These are phyloP conservation scores for Buphagus erythrorhynchus DNA, from an alignment of 2,797 vertebrate species.

Conservation along the genomic window DNA sequence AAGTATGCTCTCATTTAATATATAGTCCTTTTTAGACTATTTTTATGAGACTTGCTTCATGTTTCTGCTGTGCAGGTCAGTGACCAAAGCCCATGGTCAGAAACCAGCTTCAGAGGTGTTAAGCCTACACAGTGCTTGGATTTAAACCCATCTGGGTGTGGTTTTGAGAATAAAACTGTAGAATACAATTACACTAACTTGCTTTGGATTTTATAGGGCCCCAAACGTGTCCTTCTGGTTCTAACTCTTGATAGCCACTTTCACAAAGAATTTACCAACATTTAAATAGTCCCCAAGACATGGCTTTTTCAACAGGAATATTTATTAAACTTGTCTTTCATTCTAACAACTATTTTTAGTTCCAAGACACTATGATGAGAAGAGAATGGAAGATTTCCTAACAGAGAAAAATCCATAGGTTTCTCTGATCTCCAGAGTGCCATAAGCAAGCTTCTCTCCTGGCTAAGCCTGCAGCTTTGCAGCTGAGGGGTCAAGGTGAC, in stretches of 20 bases:
- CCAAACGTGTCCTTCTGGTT: fast-evolving
- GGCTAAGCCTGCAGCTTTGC: not conserved
- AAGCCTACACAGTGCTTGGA: not conserved
- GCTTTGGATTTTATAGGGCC: not conserved
- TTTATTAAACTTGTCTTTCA: not conserved
- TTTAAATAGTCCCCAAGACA: not conserved
- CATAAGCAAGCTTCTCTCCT: not conserved
- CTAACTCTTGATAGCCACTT: not conserved
- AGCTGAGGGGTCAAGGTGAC: not conserved
- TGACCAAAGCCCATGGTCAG: not conserved
- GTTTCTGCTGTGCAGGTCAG: not conserved
- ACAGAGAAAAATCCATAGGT: not conserved
- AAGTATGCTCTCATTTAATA: not conserved
- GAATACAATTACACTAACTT: not conserved
- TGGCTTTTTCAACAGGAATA: not conserved
- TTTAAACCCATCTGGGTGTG: not conserved
- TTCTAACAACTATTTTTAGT: not conserved
- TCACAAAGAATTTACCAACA: not conserved
- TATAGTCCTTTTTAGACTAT: not conserved
- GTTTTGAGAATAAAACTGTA: not conserved
- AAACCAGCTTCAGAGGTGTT: not conserved
- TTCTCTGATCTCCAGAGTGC: not conserved
- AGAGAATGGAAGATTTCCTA: not conserved
- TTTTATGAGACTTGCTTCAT: not conserved
- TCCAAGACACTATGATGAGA: not conserved